phyloP scores from a whole-genome alignment of 2,797 vertebrate genomes.

The Distichodus sexfasciatus region DNA sequence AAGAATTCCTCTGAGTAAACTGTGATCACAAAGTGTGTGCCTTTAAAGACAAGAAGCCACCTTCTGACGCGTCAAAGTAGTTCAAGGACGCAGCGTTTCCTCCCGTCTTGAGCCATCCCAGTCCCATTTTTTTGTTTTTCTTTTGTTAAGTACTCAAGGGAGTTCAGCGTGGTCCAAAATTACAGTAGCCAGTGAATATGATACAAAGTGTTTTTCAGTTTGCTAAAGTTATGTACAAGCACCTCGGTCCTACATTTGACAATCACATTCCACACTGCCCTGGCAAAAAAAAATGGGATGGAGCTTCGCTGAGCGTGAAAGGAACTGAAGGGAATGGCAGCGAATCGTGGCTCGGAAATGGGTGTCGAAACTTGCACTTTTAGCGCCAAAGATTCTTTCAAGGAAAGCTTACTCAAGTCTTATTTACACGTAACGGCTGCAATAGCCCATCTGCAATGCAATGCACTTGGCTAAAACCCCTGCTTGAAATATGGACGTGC shows the following conservation, averaged over 20 bases:
- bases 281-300: slow-evolving; percentile 48
- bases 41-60: slow-evolving; percentile 49
- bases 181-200: slow-evolving; percentile 60
- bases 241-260: slow-evolving; percentile 57
- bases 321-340: slow-evolving; percentile 36
- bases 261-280: slow-evolving; percentile 59
- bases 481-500: slow-evolving; percentile 52
- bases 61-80: slow-evolving; percentile 53
- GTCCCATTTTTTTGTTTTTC: slow-evolving; percentile 37
- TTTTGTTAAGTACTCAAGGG: slow-evolving; percentile 24
- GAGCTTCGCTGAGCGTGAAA: slow-evolving; percentile 39
- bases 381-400: slow-evolving; percentile 50
- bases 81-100: slow-evolving; percentile 50
- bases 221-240: slow-evolving; percentile 59
- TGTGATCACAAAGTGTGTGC: slow-evolving; percentile 49
- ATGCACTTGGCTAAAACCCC: slow-evolving; percentile 43
- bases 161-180: slow-evolving; percentile 53
- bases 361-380: slow-evolving; percentile 56
- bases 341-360: slow-evolving; percentile 44
- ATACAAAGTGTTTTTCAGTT: slow-evolving; percentile 57
- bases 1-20: slow-evolving; percentile 53
- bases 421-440: slow-evolving; percentile 61
- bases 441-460: slow-evolving; percentile 47
- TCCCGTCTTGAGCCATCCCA: slow-evolving; percentile 39
- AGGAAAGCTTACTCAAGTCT: slow-evolving; percentile 52